Evolutionary conservation across 2,888 invertebrate species (phyloP).

Genomic region (Dioctria linearis): DNA sequence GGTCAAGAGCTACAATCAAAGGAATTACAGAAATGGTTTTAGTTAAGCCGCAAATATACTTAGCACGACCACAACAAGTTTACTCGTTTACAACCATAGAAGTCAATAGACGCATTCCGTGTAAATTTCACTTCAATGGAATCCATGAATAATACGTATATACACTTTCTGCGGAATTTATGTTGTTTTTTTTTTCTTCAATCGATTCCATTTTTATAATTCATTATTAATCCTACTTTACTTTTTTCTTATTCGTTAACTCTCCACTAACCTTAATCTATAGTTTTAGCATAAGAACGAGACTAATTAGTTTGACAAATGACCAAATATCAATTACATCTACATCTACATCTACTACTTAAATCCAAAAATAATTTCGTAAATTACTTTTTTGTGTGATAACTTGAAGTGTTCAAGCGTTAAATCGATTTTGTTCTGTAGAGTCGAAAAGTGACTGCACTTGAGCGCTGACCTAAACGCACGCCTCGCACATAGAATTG

Average conservation of each 20-base stretch:
- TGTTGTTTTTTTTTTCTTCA: not conserved
- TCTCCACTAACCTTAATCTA: not conserved
- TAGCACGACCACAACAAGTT: slow-evolving; percentile 7
- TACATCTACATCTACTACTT: too few species aligned
- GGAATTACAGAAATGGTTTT: slow-evolving; percentile 4
- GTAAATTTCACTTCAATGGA: slow-evolving; percentile 25
- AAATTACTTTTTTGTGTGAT: too few species aligned
- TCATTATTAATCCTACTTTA: slow-evolving; percentile 1
- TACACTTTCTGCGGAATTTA: not conserved
- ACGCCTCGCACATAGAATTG: slow-evolving; percentile 10
- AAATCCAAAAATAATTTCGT: too few species aligned
- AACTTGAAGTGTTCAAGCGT: too few species aligned
- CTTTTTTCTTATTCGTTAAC: too few species aligned
- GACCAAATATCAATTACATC: too few species aligned
- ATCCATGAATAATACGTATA: not conserved
- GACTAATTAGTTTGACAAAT: too few species aligned
- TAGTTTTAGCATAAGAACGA: too few species aligned
- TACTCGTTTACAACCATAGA: slow-evolving; percentile 27
- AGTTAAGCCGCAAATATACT: slow-evolving; percentile 6
- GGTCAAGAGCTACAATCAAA: not conserved
- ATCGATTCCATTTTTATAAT: not conserved
- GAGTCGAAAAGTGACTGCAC: not conserved
- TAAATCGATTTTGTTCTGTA: too few species aligned
- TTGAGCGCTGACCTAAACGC: slow-evolving; percentile 19
- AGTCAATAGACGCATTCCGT: slow-evolving; percentile 5